Evolutionary conservation across 2,888 invertebrate species (phyloP).

Genomic region (Tortricodes alternella): DNA sequence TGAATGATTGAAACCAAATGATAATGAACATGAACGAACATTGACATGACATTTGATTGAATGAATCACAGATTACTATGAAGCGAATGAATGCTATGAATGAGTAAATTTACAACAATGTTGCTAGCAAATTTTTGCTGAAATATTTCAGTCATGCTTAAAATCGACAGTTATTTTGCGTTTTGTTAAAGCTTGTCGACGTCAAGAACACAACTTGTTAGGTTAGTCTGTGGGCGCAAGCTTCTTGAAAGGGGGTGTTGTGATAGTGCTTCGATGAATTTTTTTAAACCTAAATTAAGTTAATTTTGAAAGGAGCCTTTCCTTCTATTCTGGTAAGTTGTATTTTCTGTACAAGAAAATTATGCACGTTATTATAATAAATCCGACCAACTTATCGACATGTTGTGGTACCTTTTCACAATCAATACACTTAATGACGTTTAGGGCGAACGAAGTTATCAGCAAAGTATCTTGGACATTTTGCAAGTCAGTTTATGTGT

Average conservation of each 20-base stretch:
- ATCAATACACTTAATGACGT: constrained; percentile 24
- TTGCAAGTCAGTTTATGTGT: constrained; percentile 8
- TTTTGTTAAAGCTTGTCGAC: constrained; percentile 6
- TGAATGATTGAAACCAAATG: background rate
- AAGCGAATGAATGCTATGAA: background rate
- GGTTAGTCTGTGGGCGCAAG: constrained; percentile 28
- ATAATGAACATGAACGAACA: background rate
- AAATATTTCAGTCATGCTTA: constrained; percentile 4
- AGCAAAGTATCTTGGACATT: constrained; percentile 17
- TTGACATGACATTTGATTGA: background rate
- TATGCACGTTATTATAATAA: background rate
- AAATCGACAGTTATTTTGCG: background rate
- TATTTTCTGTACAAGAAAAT: background rate
- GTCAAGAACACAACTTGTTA: constrained; percentile 1
- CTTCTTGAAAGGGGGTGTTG: constrained; percentile 17
- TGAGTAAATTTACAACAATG: background rate
- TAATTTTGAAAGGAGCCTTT: constrained; percentile 19
- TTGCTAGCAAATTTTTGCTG: background rate
- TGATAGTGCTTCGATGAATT: constrained; percentile 17
- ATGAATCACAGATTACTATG: background rate
- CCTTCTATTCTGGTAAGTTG: constrained; percentile 21
- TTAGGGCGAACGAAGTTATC: constrained; percentile 16
- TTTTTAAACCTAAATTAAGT: constrained; percentile 7
- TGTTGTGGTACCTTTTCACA: constrained; percentile 18
- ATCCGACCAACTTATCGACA: background rate